phyloP scores from a whole-genome alignment of 1,140 invertebrate species.

The Psix sp. region DNA sequence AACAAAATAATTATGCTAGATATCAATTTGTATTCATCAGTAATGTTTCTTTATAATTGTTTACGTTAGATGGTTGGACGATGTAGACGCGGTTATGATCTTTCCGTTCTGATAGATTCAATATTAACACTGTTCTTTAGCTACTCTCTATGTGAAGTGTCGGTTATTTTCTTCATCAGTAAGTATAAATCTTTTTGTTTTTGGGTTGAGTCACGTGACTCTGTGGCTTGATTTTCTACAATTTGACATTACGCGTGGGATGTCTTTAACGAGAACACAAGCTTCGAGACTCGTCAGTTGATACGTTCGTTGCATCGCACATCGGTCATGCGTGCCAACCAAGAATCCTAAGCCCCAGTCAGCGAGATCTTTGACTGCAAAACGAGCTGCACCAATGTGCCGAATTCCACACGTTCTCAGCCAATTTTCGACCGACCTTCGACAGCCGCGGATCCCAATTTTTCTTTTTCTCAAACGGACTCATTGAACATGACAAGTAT shows the following conservation, averaged over 20 bases:
- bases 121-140: slow-evolving; percentile 58
- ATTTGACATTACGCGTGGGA: slow-evolving; percentile 47
- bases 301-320: slow-evolving; percentile 45
- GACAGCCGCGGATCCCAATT: slow-evolving; percentile 19
- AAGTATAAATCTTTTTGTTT: slow-evolving; percentile 9
- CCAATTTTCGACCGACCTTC: slow-evolving; percentile 47
- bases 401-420: slow-evolving; percentile 50
- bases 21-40: slow-evolving; percentile 36
- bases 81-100: slow-evolving; percentile 61
- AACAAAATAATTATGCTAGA: slow-evolving; percentile 24
- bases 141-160: slow-evolving; percentile 48
- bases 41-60: slow-evolving; percentile 33
- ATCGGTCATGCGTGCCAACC: slow-evolving; percentile 59
- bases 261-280: slow-evolving; percentile 56
- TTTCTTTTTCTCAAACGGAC: slow-evolving; percentile 9
- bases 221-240: slow-evolving; percentile 42
- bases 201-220: slow-evolving; percentile 32
- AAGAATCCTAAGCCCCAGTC: slow-evolving; percentile 41
- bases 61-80: slow-evolving; percentile 44
- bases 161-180: slow-evolving; percentile 35
- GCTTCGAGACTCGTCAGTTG: slow-evolving; percentile 53
- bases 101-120: slow-evolving; percentile 65
- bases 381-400: slow-evolving; percentile 34
- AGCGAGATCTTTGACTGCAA: slow-evolving; percentile 51
- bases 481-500: neutral